Base-by-base conservation (phyloP, 2,888 invertebrate genomes). In the Epirrhoe tristata region DNA sequence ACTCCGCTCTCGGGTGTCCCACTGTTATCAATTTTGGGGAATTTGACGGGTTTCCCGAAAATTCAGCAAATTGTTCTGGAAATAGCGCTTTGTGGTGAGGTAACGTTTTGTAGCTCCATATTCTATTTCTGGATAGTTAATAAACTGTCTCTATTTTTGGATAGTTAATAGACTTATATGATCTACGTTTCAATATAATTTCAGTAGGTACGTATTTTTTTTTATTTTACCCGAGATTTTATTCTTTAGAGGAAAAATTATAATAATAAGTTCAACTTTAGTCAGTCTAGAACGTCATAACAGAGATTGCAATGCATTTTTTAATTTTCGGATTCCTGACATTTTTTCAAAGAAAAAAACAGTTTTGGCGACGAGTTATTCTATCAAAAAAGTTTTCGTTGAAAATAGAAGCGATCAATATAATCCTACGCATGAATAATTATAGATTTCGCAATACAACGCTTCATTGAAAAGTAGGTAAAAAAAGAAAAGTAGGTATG, bases 1-100 rank as follows among this genome's bases (percentile, higher is more conserved):
- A 78, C 77, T 83, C 71, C 74, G 76, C 71, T 75, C 65, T 71
- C 34, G 63, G 59, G 55, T 70, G 72, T 74, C 66, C 73, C 62
- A 64, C 73, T 71, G 71, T 75, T 79, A 81, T 81, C 78, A 80
- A 77, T 73, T 74, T 73, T 61, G 60, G 56, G 63, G 66, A 72
- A 78, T 79, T 77, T 77, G 77, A 78, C 63, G 72, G 76, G 76
- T 78, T 74, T 74, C 65, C 62, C 63, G 55, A 66, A 57, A 64
- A 51, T 54, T 16, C 7, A n/a, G 39, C 24, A 56, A 56, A 56
- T 65, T 17, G 48, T 58, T 39, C 60, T 24, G 48, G 6, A 48
- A 50, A 54, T 54, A 34, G 48, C 7, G 48, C 16, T 16, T 48
- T 48, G 48, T 48, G 48, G 14, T 46, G 48, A 16, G 48, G 14